Evolutionary conservation across 2,797 vertebrate species (phyloP).

Genomic region (Leptatherina wallacei): DNA sequence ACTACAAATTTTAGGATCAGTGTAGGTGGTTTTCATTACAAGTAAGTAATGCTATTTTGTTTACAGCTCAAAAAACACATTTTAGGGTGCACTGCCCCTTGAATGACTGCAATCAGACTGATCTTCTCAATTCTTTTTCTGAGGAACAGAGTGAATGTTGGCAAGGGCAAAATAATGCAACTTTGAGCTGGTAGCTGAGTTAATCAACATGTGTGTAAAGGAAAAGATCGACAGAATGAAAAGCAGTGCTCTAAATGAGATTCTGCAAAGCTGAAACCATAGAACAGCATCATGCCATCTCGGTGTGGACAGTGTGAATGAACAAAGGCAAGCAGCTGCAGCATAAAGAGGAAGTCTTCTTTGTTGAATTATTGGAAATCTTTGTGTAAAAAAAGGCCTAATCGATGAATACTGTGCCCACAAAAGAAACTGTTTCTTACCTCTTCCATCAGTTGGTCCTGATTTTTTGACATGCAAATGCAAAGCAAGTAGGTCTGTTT

Average conservation of each 20-base stretch:
- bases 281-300: neutral
- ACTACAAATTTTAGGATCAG: too few relatives aligned
- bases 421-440: conserved; percentile 77
- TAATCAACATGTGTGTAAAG: neutral
- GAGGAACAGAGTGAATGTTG: neutral
- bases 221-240: neutral
- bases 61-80: too few relatives aligned
- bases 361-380: neutral
- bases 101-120: neutral
- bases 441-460: conserved; percentile 96
- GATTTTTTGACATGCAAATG: conserved; percentile 93
- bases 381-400: neutral
- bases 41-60: too few relatives aligned
- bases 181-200: neutral
- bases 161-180: neutral
- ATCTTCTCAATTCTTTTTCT: neutral
- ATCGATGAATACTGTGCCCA: neutral
- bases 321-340: neutral
- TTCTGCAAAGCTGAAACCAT: neutral
- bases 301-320: neutral
- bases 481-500: conserved; percentile 97
- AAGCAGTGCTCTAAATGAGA: neutral
- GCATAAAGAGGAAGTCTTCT: neutral
- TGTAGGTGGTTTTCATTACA: too few relatives aligned
- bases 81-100: too few relatives aligned